Base-by-base conservation (phyloP, 2,113 vertebrate genomes). In the Elanus axillaris region DNA sequence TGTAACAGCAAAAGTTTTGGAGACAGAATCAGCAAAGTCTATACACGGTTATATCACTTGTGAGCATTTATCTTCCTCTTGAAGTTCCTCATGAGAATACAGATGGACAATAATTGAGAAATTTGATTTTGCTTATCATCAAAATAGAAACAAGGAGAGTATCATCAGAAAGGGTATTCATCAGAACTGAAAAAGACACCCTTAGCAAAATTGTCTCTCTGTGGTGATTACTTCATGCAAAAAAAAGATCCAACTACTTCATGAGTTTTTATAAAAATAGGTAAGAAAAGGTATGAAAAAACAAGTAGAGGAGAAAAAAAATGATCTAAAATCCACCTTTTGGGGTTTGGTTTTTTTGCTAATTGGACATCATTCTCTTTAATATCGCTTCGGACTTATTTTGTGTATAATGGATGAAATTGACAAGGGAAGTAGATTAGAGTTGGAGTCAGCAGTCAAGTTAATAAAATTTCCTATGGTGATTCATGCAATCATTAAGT, bases 401-500 rank as follows among this genome's bases (percentile, higher is more conserved):
- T 94, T 73, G 17, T 79, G 3, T 56, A 26, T n/a, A 84, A 56
- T 7, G 60, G 31, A 52, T 17, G 2, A 87, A 84, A 75, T 42
- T 56, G 31, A 58, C 40, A 60, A 60, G n/a, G n/a, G 52, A 85
- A 68, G 20, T 93, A 81, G 25, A 81, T 76, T 68, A 91, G 7
- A 74, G 23, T 4, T 59, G 56, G 42, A 94, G 52, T 45, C 56
- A 63, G 43, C 64, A 36, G 9, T 78, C 19, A 82, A 86, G 43
- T 81, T 84, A 94, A 87, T 91, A 87, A 75, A 85, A 73, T 94
- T 90, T 90, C 36, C n/a, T 72, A 3, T 15, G 43, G 32, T 68
- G 17, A 92, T 85, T 68, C 48, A 85, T 86, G 85, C 42, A 91
- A 59, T 93, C 76, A 87, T 82, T 67, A 95, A 83, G 42, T 56